Percentiles rank a stretch among this genome's conserved stretches.
phyloP scores from a whole-genome alignment of 2,113 vertebrate species.

The Paedocypris sp. region DNA sequence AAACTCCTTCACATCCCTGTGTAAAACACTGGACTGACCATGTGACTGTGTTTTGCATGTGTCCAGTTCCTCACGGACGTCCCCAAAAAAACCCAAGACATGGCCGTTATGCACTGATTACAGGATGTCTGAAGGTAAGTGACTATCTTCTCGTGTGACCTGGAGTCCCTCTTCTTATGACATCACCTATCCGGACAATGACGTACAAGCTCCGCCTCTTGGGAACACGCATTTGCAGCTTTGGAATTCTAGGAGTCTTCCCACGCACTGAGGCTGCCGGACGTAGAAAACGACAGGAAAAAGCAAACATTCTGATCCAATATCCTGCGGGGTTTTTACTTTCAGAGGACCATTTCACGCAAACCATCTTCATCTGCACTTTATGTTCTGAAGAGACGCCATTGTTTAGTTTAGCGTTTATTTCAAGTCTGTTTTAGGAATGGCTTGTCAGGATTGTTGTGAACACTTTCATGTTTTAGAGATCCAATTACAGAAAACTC shows the following conservation, averaged over 20 bases:
- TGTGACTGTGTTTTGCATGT: slow-evolving; percentile 39
- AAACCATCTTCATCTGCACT: slow-evolving; percentile 36
- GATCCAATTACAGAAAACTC: slow-evolving; percentile 43
- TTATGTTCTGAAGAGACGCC: slow-evolving; percentile 28
- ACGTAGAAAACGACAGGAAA: slow-evolving; percentile 33
- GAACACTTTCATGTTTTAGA: slow-evolving; percentile 28
- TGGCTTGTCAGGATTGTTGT: slow-evolving; percentile 45
- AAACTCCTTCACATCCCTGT: slow-evolving; percentile 17
- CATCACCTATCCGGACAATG: slow-evolving; percentile 55
- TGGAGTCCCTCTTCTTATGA: slow-evolving; percentile 39
- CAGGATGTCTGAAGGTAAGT: slow-evolving; percentile 44
- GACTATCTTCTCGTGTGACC: slow-evolving; percentile 5
- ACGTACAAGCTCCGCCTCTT: slow-evolving; percentile 14
- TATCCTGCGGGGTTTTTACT: slow-evolving; percentile 7
- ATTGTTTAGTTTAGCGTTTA: slow-evolving; percentile 5
- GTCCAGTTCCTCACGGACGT: background rate
- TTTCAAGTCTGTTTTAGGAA: slow-evolving; percentile 9
- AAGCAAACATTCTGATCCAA: slow-evolving; percentile 33
- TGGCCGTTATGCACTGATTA: slow-evolving; percentile 19
- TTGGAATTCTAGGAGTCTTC: slow-evolving; percentile 61
- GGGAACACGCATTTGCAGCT: slow-evolving; percentile 38
- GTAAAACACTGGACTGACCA: slow-evolving; percentile 57
- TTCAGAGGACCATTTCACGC: slow-evolving; percentile 8
- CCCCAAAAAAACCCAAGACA: background rate
- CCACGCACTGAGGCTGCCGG: slow-evolving; percentile 57